Evolutionary conservation across 2,888 invertebrate genomes (phyloP).

Genomic region (Carterocephalus palaemon): DNA sequence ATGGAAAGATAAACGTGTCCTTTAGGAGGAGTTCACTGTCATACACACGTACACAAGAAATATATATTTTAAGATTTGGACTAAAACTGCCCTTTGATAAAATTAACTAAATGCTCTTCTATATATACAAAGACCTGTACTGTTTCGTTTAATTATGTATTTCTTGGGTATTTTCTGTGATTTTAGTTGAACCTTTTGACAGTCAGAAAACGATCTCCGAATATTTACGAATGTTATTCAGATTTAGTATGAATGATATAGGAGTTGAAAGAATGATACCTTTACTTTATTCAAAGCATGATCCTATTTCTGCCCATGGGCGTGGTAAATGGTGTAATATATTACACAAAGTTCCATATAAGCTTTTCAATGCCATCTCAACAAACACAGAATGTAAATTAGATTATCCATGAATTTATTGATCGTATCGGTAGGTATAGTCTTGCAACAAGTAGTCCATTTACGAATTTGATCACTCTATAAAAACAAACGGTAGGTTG

Average conservation of each 20-base stretch:
- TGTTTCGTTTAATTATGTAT: no score
- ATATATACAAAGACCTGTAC: no score
- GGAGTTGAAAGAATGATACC: conserved; percentile 12
- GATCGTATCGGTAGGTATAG: conserved; percentile 43
- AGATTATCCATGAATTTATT: conserved; percentile 62
- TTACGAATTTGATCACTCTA: conserved; percentile 61
- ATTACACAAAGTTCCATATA: conserved; percentile 59
- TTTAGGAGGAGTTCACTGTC: no score
- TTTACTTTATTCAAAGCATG: conserved; percentile 15
- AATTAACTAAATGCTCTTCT: no score
- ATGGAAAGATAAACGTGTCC: no score
- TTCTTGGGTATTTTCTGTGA: neutral
- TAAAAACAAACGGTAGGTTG: conserved; percentile 58
- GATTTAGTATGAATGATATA: conserved; percentile 7
- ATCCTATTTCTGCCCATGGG: conserved; percentile 42
- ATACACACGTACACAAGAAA: no score
- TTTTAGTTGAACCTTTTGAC: neutral
- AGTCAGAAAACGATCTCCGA: conserved; percentile 1
- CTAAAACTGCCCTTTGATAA: no score
- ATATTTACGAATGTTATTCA: conserved; percentile 6
- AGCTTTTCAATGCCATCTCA: conserved; percentile 56
- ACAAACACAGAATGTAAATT: conserved; percentile 59
- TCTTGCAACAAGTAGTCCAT: conserved; percentile 68
- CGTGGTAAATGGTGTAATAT: conserved; percentile 50
- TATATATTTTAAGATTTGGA: no score